Base-by-base conservation (phyloP, 2,888 invertebrate genomes). In the Microchrysa polita region DNA sequence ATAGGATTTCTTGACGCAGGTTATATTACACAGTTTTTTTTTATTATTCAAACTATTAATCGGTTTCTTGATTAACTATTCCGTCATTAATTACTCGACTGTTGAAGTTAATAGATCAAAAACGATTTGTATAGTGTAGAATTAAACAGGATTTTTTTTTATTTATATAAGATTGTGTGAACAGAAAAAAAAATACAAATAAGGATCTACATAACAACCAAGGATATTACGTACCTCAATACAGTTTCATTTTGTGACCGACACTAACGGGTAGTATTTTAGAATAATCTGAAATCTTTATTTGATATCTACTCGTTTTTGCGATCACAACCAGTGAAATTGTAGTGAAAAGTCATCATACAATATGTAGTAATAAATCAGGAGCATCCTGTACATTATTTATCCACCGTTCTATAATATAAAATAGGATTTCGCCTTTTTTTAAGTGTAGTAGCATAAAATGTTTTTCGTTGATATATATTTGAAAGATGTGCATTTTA, bases 221-320 rank as follows among this genome's bases (percentile, higher is more conserved):
- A n/a, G 27, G 7, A 34, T 34, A 34, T 34, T n/a, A n/a, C 27
- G 27, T 34, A 34, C 7, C 27, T 57, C 53, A 73, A 82, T 80
- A 81, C 81, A 80, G 81, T 83, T 85, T 84, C 82, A 80, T 81
- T 85, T 85, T 85, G 84, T 85, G 85, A 85, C 84, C 84, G 84
- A 85, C 84, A 85, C 84, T 85, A 85, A 85, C 85, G 84, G 84
- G 84, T 85, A 84, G 80, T 79, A 77, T 74, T 74, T 53, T 71
- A 40, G 67, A 52, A 59, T n/a, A 67, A 40, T 59, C 7, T 59
- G 59, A 69, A 23, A 52, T 53, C 53, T 67, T 72, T 74, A 65
- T 44, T 34, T 23, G 27, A 73, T 74, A 76, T 78, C 80, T 84
- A 83, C 84, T 84, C 84, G 85, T 85, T 85, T 84, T 81, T 83